Evolutionary conservation across 2,797 vertebrate species (phyloP), one percentile per base, ranked within the genome.

Genomic region (Moxostoma hubbsi): DNA sequence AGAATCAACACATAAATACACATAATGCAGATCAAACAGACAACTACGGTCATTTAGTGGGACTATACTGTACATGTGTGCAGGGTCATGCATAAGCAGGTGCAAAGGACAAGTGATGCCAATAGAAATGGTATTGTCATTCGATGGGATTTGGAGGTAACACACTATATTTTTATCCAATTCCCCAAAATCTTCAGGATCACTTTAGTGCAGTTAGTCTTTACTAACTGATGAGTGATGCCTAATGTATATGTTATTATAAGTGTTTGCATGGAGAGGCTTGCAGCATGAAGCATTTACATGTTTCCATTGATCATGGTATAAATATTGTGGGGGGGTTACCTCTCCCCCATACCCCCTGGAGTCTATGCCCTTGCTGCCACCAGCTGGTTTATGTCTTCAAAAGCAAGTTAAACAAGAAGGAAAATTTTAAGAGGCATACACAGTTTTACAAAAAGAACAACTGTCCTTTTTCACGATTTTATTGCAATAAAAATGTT

Each of bases 401-500:
- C 11, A 63, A 45, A 43, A 6, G 24, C 59, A n/a, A 45, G 24
- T 24, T 24, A 2, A 24, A 24, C 24, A 24, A 24, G 24, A 24
- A 24, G 24, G 2, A 24, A 24, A 24, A 0, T 16, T 63, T 13
- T 4, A 45, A 4, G 9, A 58, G 66, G 12, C 1, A 61, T 4
- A 11, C 57, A 2, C 24, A 24, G 24, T 1, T 24, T 24, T 24
- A 24, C 24, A 24, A 24, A 24, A 24, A 24, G 24, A 24, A 24
- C 24, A 24, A 9, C 6, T 5, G 7, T 13, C 2, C 5, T 16
- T 2, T 64, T 75, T 36, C 7, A 2, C 36, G 18, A 67, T 67
- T 68, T 77, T 68, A 76, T 68, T 77, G 13, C 18, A 58, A 24
- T 9, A 75, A 57, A 36, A 13, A 6, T 5, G 54, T 24, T 24